These are phyloP conservation scores for Dryomyza anilis DNA, from an alignment of 2,888 invertebrate species.

Conservation along the genomic window DNA sequence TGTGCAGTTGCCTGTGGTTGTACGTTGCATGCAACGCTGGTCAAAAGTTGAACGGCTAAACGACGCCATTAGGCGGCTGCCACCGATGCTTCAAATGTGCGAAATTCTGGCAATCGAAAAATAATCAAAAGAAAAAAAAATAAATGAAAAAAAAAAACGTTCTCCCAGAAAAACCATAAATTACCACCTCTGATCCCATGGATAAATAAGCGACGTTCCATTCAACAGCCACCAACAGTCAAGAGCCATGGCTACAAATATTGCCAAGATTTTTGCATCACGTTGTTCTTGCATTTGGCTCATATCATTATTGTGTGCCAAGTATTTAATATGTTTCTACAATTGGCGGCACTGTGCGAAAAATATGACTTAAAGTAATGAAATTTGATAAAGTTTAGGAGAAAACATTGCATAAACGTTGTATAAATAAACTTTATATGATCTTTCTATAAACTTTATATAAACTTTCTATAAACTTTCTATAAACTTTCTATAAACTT, in stretches of 20 bases:
- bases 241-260: not conserved
- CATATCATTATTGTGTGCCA: constrained; percentile 11
- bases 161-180: constrained; percentile 37
- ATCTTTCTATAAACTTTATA: too few relatives aligned
- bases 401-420: too few relatives aligned
- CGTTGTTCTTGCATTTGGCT: constrained; percentile 18
- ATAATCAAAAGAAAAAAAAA: not conserved
- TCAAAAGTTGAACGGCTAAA: constrained; percentile 5
- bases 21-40: constrained; percentile 22
- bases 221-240: constrained; percentile 17
- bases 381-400: not conserved
- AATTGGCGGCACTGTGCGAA: not conserved
- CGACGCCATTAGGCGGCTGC: not conserved
- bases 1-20: not conserved
- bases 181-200: constrained; percentile 44
- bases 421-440: too few relatives aligned
- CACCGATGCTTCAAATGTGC: constrained; percentile 5
- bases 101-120: constrained; percentile 7
- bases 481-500: too few relatives aligned
- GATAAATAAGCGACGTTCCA: constrained; percentile 25
- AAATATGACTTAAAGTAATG: constrained; percentile 1
- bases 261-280: constrained; percentile 6
- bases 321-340: constrained; percentile 7
- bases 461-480: too few relatives aligned
- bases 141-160: not conserved